Evolutionary conservation across 2,888 invertebrate species (phyloP).

Genomic region (Oxycera nigricornis): DNA sequence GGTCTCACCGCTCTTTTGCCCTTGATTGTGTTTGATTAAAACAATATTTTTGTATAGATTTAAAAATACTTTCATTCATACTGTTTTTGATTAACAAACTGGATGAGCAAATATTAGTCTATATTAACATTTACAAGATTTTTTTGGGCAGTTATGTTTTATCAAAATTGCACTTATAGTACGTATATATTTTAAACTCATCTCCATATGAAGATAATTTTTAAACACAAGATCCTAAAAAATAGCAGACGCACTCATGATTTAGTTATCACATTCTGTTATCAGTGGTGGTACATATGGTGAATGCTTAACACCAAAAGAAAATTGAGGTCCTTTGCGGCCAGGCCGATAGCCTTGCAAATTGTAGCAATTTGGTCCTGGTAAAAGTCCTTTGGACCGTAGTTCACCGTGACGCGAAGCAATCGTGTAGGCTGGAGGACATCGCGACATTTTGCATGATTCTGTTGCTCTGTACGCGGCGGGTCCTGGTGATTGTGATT

Average conservation of each 20-base stretch:
- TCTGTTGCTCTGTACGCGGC: conserved; percentile 55
- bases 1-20: too few relatives aligned
- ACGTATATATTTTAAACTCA: not conserved
- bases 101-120: not conserved
- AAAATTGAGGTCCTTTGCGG: conserved; percentile 53
- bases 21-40: too few relatives aligned
- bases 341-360: conserved; percentile 56
- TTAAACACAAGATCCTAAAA: not conserved
- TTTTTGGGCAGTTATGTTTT: not conserved
- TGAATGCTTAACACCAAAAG: conserved; percentile 57
- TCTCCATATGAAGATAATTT: not conserved
- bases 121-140: not conserved
- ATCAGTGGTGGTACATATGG: conserved; percentile 58
- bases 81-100: too few relatives aligned
- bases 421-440: conserved; percentile 55
- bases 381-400: conserved; percentile 49
- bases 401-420: conserved; percentile 43
- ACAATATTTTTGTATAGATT: not conserved
- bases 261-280: conserved; percentile 57
- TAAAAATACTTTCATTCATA: not conserved
- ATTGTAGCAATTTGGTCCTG: conserved; percentile 57
- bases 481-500: conserved; percentile 56
- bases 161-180: not conserved
- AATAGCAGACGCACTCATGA: not conserved
- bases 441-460: conserved; percentile 50